These are phyloP conservation scores for Drosophila diplacantha DNA, from an alignment of 2,888 invertebrate species.

Conservation along the genomic window DNA sequence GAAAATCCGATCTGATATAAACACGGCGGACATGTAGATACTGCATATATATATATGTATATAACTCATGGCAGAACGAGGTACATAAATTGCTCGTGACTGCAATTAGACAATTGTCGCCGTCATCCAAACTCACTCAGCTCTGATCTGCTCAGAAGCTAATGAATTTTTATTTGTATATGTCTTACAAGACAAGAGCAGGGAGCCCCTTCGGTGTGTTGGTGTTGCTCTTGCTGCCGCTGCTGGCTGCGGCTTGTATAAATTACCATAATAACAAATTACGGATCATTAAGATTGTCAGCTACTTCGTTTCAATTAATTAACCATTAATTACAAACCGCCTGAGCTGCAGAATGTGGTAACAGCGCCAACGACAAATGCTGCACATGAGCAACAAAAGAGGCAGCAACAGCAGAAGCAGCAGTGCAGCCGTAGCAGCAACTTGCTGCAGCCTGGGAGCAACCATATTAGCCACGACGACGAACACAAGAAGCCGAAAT, in stretches of 20 bases:
- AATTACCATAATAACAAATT: constrained; percentile 75
- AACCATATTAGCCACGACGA: constrained; percentile 46
- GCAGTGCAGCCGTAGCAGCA: constrained; percentile 28
- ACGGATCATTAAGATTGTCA: constrained; percentile 74
- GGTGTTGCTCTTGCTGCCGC: constrained; percentile 54
- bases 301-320: constrained; percentile 74
- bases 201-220: constrained; percentile 59
- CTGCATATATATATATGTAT: constrained; percentile 45
- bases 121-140: constrained; percentile 68
- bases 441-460: constrained; percentile 29
- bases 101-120: constrained; percentile 73
- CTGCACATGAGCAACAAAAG: constrained; percentile 56
- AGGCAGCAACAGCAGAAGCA: constrained; percentile 27
- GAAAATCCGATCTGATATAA: constrained; percentile 27
- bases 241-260: constrained; percentile 58
- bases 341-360: constrained; percentile 71
- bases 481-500: constrained; percentile 70
- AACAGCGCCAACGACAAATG: constrained; percentile 66
- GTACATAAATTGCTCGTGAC: constrained; percentile 73
- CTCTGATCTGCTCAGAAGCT: constrained; percentile 53
- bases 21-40: constrained; percentile 36
- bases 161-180: constrained; percentile 72
- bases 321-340: constrained; percentile 74
- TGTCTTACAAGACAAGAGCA: constrained; percentile 64
- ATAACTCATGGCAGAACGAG: constrained; percentile 59